These are phyloP conservation scores for Platyrinchus mystaceus DNA, from an alignment of 2,797 vertebrate genomes.

Conservation along the genomic window DNA sequence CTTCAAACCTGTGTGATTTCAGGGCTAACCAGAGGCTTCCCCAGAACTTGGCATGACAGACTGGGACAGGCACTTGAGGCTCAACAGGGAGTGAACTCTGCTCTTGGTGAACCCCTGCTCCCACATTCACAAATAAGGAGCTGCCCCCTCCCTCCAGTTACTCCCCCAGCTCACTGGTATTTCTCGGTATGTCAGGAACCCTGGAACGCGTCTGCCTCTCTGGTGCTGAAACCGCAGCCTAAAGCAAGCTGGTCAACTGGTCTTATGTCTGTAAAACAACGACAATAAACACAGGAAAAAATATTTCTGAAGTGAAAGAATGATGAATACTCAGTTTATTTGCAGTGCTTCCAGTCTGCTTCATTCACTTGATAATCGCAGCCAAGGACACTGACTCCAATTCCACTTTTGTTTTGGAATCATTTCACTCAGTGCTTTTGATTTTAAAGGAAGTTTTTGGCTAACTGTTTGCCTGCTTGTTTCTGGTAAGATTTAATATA, in stretches of 20 bases:
- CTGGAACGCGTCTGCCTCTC: neutral
- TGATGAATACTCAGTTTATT: neutral
- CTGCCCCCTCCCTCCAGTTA: neutral
- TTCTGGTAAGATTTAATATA: neutral
- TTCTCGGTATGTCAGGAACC: neutral
- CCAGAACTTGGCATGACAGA: neutral
- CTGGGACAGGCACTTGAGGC: neutral
- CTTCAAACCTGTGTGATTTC: neutral
- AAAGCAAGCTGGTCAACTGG: neutral
- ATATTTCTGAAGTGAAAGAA: neutral
- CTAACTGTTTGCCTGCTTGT: neutral
- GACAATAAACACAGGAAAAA: neutral
- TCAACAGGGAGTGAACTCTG: neutral
- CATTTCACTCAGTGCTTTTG: neutral
- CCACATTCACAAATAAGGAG: neutral
- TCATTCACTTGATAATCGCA: neutral
- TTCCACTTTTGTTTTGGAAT: neutral
- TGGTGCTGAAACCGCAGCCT: neutral
- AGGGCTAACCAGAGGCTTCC: neutral
- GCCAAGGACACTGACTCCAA: neutral
- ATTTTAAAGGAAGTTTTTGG: neutral
- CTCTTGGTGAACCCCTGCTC: neutral
- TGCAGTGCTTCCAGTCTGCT: neutral
- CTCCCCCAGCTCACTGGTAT: neutral
- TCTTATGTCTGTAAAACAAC: neutral